Evolutionary conservation across 2,797 vertebrate genomes (phyloP), one percentile per base, ranked within the genome.

Genomic region (Cirrhinus molitorella): DNA sequence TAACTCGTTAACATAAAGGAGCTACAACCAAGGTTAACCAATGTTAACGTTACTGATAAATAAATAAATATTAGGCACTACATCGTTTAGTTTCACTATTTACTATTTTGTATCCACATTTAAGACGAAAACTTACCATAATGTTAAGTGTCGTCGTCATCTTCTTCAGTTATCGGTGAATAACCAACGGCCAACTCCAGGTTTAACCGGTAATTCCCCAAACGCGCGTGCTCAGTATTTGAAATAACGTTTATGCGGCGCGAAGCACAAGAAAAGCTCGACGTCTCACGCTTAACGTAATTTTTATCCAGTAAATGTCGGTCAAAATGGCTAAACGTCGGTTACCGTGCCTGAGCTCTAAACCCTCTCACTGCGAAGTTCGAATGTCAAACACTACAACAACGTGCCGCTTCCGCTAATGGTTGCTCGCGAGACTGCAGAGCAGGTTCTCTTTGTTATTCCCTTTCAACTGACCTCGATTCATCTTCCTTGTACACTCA

Each of bases 361-460:
- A 67, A 40, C 61, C 37, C 53, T 45, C 71, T 37, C 4, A 70
- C 63, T 23, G 71, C 57, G 25, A 85, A 86, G 89, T 84, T 87
- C 85, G 74, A 84, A 84, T 55, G 85, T 88, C 74, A 88, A 81
- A 80, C 72, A 70, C 31, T 63, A 47, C 34, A 80, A 71, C 84
- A 72, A 75, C 78, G 85, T 78, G 85, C 53, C 83, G 63, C 87
- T 86, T 86, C 87, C 87, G 81, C 85, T 87, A 80, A 81, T 73
- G 85, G 79, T 53, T 63, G 86, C 88, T 89, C 86, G 88, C 87
- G 87, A 89, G 86, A 86, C 53, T 82, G 65, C 84, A 25, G 51
- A 37, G 75, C 83, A 34, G 78, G 70, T 73, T 79, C 76, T 85
- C 86, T 89, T 89, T 89, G 89, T 89, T 88, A 77, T 85, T 51